Evolutionary conservation across 2,113 vertebrate genomes (phyloP).

Genomic region (Plestiodon gilberti): DNA sequence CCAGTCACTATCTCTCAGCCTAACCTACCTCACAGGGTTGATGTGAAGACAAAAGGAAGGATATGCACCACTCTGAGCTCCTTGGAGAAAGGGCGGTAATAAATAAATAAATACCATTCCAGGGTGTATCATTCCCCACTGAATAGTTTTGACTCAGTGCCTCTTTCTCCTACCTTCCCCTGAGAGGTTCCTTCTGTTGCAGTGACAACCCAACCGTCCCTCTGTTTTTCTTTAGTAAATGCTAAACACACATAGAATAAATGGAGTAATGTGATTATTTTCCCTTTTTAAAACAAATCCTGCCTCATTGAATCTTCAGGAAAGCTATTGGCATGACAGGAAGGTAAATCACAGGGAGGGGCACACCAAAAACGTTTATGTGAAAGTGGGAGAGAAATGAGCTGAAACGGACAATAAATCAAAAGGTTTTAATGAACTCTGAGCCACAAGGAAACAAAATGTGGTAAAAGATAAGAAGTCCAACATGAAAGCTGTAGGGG

Average conservation of each 20-base stretch:
- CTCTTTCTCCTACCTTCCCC: too few relatives aligned
- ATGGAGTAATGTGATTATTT: neutral
- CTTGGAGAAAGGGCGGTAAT: too few relatives aligned
- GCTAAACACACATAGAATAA: neutral
- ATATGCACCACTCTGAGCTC: too few relatives aligned
- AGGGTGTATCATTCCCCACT: too few relatives aligned
- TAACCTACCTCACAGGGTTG: too few relatives aligned
- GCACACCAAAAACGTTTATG: neutral
- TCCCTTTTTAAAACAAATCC: neutral
- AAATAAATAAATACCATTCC: too few relatives aligned
- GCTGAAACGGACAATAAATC: neutral
- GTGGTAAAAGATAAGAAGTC: neutral
- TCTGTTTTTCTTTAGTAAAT: too few relatives aligned
- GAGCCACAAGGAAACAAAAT: constrained; percentile 5
- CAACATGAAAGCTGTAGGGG: neutral
- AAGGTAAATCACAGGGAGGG: neutral
- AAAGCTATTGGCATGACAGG: neutral
- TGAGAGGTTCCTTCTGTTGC: too few relatives aligned
- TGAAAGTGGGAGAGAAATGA: neutral
- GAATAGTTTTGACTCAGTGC: too few relatives aligned
- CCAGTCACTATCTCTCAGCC: too few relatives aligned
- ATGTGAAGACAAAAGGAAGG: too few relatives aligned
- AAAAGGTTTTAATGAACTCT: neutral
- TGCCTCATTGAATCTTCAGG: neutral
- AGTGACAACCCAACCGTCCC: too few relatives aligned